Evolutionary conservation across 2,888 invertebrate species (phyloP), one percentile per base, ranked within the genome.

Genomic region (Teinopalpus imperialis): DNA sequence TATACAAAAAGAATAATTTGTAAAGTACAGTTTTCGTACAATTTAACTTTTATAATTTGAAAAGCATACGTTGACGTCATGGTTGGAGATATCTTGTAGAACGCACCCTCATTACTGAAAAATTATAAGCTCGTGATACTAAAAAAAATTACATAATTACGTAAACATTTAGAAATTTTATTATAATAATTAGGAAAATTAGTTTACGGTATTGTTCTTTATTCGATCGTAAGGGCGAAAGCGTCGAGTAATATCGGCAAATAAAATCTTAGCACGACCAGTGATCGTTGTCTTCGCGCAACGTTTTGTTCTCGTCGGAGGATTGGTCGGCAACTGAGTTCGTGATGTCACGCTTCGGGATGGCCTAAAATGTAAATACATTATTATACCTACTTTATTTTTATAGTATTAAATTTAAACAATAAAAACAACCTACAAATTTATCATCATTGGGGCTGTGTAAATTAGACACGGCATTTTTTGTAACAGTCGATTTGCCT

Each of bases 401-500:
- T 1, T 14, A 7, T n/a, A 2, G n/a, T 2, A 23, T 23, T 4
- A 23, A 24, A 24, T 5, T 13, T 14, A 35, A n/a, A 35, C 9
- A 26, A 14, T 8, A 18, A 14, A 8, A 20, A 45, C 9, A 18
- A 40, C 46, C 16, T 40, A 46, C 46, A 46, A 46, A 35, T 46
- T 46, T 23, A 46, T 46, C 46, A 46, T 46, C 46, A 46, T 46
- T 7, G 46, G 46, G 6, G 46, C 40, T 8, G 40, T 40, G 12
- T 24, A 29, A 10, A 46, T 40, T 46, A 46, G 40, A 41, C 40
- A 40, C 34, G 46, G 46, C 46, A 46, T 46, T 35, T 5, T 46
- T 10, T 5, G 8, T 27, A 44, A 37, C 44, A 32, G 18, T 37
- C 26, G 39, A 14, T 36, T 18, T n/a, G n/a, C n/a, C n/a, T n/a